A percentile compares a stretch with the other conserved stretches of the same genome.
Conservation (phyloP, 2,888 invertebrate species). For the Leptogaster cylindrica region DNA sequence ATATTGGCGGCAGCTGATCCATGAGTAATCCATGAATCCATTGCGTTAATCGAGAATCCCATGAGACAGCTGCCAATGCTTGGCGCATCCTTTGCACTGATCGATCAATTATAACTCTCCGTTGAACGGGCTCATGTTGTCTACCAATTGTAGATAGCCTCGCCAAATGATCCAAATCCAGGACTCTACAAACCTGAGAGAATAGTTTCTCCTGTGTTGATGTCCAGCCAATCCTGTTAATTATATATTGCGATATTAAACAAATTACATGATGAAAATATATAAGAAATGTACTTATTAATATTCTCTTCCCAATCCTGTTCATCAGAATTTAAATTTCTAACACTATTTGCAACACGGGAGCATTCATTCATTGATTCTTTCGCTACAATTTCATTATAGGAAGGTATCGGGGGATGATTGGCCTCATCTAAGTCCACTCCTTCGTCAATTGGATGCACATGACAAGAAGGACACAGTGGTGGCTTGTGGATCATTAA, state of each 20-base stretch:
- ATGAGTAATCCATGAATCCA: slow-evolving; percentile 79
- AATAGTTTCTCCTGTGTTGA: slow-evolving; percentile 71
- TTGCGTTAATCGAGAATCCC: slow-evolving; percentile 75
- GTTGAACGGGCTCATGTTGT: slow-evolving; percentile 71
- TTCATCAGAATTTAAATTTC: slow-evolving; percentile 64
- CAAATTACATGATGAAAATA: background rate
- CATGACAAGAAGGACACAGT: slow-evolving; percentile 60
- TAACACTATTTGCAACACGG: slow-evolving; percentile 68
- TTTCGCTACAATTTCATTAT: slow-evolving; percentile 68
- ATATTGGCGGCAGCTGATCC: slow-evolving; percentile 70
- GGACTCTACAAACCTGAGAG: slow-evolving; percentile 68
- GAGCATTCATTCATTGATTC: slow-evolving; percentile 76
- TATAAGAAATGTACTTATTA: slow-evolving; percentile 63
- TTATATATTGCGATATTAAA: slow-evolving; percentile 22
- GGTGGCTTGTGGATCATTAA: slow-evolving; percentile 59
- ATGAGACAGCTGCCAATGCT: slow-evolving; percentile 72
- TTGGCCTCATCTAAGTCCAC: slow-evolving; percentile 63
- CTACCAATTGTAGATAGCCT: slow-evolving; percentile 68
- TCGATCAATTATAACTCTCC: slow-evolving; percentile 74
- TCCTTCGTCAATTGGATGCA: slow-evolving; percentile 57
- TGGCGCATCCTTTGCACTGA: slow-evolving; percentile 72
- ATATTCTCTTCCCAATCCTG: slow-evolving; percentile 75
- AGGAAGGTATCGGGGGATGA: slow-evolving; percentile 63
- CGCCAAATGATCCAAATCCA: slow-evolving; percentile 71
- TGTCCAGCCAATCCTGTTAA: slow-evolving; percentile 68